Evolutionary conservation across 2,888 invertebrate species (phyloP).

Genomic region (Cinara cedri): DNA sequence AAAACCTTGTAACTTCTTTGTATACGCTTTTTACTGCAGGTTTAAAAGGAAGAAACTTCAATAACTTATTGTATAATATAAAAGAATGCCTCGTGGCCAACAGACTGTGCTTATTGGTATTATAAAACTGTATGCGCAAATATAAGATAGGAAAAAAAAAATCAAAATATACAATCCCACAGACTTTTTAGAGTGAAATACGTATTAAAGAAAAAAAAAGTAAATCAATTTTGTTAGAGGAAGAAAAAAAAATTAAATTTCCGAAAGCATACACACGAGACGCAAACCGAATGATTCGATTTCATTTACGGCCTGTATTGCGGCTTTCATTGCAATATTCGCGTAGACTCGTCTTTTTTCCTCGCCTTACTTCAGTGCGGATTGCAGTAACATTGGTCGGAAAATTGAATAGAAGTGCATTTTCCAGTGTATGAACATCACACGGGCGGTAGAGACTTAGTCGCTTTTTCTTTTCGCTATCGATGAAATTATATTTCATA

Average conservation of each 20-base stretch:
- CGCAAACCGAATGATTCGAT: conserved; percentile 52
- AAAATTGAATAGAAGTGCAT: conserved; percentile 53
- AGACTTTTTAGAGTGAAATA: conserved; percentile 35
- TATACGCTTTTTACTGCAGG: conserved; percentile 19
- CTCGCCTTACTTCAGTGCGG: conserved; percentile 40
- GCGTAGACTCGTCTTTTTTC: conserved; percentile 3
- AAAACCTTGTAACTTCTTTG: conserved; percentile 11
- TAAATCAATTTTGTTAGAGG: conserved; percentile 39
- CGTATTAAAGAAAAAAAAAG: conserved; percentile 29
- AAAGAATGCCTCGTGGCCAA: conserved; percentile 56
- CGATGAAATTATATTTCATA: conserved; percentile 49
- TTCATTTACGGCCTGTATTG: conserved; percentile 43
- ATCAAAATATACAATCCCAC: conserved; percentile 48
- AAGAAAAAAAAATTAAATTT: conserved; percentile 48
- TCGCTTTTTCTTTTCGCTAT: conserved; percentile 39
- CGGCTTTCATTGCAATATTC: conserved; percentile 50
- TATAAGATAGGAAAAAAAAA: conserved; percentile 45
- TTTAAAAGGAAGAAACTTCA: conserved; percentile 51
- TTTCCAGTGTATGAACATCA: conserved; percentile 55
- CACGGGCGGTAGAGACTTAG: conserved; percentile 41
- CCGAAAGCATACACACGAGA: conserved; percentile 41
- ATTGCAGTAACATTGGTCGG: conserved; percentile 29
- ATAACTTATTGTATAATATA: conserved; percentile 52
- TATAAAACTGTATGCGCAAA: conserved; percentile 41
- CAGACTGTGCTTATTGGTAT: conserved; percentile 57